These are phyloP conservation scores for Raja brachyura DNA, from an alignment of 2,113 vertebrate genomes.

Conservation along the genomic window DNA sequence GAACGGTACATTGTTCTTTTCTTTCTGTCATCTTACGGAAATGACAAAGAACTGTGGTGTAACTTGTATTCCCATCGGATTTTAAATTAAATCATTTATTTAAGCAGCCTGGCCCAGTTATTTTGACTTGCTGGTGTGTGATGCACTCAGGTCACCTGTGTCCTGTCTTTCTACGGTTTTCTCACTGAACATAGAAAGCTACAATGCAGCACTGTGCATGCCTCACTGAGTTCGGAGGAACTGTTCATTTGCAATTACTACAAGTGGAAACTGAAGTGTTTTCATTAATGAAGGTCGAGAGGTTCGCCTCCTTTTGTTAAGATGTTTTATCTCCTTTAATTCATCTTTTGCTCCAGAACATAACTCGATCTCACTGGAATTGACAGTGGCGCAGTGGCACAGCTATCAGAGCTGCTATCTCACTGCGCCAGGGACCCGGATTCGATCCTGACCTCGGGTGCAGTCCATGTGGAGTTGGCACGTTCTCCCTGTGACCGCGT, in stretches of 20 bases:
- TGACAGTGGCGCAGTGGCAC: too few relatives aligned
- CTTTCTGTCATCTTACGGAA: not conserved
- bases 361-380: not conserved
- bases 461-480: too few relatives aligned
- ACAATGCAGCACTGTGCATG: too few relatives aligned
- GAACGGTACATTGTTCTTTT: too few relatives aligned
- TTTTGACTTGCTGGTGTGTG: not conserved
- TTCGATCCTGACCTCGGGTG: too few relatives aligned
- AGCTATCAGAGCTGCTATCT: too few relatives aligned
- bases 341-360: not conserved
- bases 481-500: too few relatives aligned
- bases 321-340: not conserved
- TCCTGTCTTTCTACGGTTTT: not conserved
- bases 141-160: too few relatives aligned
- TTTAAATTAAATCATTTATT: not conserved
- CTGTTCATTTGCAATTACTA: not conserved
- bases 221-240: not conserved
- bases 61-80: not conserved
- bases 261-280: not conserved
- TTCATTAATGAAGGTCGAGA: conserved; percentile 20
- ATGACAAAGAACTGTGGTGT: not conserved
- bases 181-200: not conserved
- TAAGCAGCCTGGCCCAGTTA: not conserved
- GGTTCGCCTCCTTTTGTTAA: not conserved
- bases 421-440: too few relatives aligned